Percentiles rank a stretch among this genome's conserved stretches.
These are phyloP conservation scores for Cheilosia pagana DNA, from an alignment of 2,888 invertebrate genomes.

Conservation along the genomic window DNA sequence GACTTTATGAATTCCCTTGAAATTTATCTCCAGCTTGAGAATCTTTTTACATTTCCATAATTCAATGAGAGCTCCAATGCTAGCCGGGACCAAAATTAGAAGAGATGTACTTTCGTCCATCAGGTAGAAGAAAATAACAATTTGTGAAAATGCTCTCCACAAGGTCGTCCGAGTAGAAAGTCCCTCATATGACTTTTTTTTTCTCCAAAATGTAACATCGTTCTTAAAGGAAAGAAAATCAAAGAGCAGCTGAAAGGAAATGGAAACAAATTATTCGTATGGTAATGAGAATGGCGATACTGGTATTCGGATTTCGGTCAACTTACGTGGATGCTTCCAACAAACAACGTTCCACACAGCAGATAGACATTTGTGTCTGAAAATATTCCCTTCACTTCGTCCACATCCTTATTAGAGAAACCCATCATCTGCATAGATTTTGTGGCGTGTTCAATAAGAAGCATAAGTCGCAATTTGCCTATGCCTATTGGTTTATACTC, in stretches of 20 bases:
- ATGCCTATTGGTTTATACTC: constrained; percentile 90
- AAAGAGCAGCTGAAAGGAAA: constrained; percentile 91
- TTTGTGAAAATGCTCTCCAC: constrained; percentile 97
- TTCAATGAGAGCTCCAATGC: constrained; percentile 95
- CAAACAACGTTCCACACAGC: constrained; percentile 93
- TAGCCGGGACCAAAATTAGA: constrained; percentile 93
- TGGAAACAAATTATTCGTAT: not conserved
- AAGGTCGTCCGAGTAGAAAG: constrained; percentile 94
- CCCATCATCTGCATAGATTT: constrained; percentile 86
- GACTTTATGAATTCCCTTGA: constrained; percentile 78
- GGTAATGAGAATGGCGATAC: not conserved
- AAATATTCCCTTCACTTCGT: constrained; percentile 98
- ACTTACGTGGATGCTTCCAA: constrained; percentile 97
- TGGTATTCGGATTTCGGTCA: not conserved
- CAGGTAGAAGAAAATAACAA: constrained; percentile 95
- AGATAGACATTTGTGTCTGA: constrained; percentile 97
- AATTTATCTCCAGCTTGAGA: constrained; percentile 88
- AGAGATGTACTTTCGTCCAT: constrained; percentile 96
- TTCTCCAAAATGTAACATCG: constrained; percentile 97
- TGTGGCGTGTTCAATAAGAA: constrained; percentile 91
- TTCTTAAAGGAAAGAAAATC: constrained; percentile 99
- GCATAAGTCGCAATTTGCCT: constrained; percentile 90
- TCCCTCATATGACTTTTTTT: constrained; percentile 93
- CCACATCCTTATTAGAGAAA: constrained; percentile 96
- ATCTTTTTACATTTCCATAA: constrained; percentile 98